A percentile compares a stretch with the other conserved stretches of the same genome.
phyloP scores from a whole-genome alignment of 2,888 invertebrate species.

The Thereva nobilitata region DNA sequence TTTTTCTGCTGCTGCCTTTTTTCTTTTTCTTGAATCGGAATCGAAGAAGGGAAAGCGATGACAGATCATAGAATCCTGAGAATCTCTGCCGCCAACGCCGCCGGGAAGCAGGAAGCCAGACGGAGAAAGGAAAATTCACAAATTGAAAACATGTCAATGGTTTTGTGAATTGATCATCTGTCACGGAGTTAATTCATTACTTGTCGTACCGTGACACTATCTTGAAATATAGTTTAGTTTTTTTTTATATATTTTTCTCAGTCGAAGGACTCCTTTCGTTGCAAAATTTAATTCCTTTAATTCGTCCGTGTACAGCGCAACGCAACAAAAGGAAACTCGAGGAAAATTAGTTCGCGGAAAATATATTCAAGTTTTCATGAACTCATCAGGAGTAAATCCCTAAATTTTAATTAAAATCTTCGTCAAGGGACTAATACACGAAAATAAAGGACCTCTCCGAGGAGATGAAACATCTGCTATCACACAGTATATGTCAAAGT shows the following conservation, averaged over 20 bases:
- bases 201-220: not conserved
- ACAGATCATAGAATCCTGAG: constrained; percentile 20
- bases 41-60: constrained; percentile 11
- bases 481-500: constrained; percentile 10
- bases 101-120: constrained; percentile 15
- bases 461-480: constrained; percentile 12
- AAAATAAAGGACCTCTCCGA: constrained; percentile 10
- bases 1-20: not conserved
- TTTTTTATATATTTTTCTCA: not conserved
- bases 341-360: constrained; percentile 11
- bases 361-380: not conserved
- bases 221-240: constrained; percentile 2
- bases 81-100: constrained; percentile 1
- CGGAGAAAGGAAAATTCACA: constrained; percentile 21
- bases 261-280: not conserved
- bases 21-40: not conserved
- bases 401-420: constrained; percentile 31
- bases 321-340: not conserved
- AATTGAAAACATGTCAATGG: constrained; percentile 27
- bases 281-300: not conserved
- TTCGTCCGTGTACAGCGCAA: not conserved
- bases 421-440: not conserved
- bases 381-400: not conserved
- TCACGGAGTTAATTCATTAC: constrained; percentile 14
- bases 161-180: constrained; percentile 10